Conservation (phyloP, 1,140 invertebrate species). For the Frieseomelitta varia region DNA sequence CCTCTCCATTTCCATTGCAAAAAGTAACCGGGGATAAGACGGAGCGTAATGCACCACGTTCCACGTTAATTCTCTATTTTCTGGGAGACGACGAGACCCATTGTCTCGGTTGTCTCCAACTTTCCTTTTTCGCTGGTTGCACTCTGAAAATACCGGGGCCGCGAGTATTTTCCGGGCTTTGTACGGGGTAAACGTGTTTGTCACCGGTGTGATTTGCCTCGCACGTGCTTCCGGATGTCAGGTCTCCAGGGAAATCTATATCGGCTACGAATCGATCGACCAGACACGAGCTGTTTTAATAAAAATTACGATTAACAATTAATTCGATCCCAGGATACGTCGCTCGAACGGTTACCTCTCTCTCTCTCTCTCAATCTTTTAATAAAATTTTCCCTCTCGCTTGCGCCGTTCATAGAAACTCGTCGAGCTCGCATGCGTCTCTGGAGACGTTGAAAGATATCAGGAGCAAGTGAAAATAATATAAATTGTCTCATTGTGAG, state of each 20-base stretch:
- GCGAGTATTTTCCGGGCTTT: not conserved
- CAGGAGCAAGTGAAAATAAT: conserved; percentile 17
- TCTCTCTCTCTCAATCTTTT: not conserved
- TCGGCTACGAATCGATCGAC: conserved; percentile 12
- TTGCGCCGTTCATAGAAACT: not conserved
- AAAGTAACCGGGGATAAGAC: not conserved
- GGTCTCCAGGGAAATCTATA: conserved; percentile 58
- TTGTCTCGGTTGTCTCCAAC: not conserved
- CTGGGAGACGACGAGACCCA: not conserved
- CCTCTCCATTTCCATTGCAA: not conserved
- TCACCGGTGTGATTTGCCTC: conserved; percentile 13
- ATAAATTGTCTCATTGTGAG: conserved; percentile 25
- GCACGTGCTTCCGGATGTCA: not conserved
- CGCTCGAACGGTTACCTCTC: not conserved
- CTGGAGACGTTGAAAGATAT: conserved; percentile 23
- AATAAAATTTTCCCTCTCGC: conserved; percentile 36
- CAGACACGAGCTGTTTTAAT: conserved; percentile 43
- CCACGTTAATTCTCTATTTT: conserved; percentile 34
- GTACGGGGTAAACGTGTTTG: not conserved
- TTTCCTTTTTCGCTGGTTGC: not conserved
- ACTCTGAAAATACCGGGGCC: not conserved
- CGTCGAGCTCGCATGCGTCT: not conserved
- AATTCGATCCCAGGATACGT: conserved; percentile 43
- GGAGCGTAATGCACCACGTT: not conserved
- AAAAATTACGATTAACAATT: conserved; percentile 64